phyloP scores from a whole-genome alignment of 2,113 vertebrate species.

The Ondatra zibethicus region DNA sequence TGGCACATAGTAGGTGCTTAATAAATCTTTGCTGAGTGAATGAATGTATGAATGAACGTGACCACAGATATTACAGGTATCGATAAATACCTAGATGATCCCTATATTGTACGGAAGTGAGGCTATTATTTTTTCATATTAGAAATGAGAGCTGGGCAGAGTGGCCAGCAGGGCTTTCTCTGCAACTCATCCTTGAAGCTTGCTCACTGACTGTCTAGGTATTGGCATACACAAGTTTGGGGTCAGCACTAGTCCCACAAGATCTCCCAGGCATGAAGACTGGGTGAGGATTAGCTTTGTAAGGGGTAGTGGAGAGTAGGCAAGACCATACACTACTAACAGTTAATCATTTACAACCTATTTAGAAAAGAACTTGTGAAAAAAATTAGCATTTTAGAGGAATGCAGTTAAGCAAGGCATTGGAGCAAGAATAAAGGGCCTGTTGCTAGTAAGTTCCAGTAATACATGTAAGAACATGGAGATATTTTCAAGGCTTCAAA shows the following conservation, averaged over 20 bases:
- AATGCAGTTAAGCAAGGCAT: conserved; percentile 14
- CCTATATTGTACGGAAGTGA: background rate
- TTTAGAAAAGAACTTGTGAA: conserved; percentile 40
- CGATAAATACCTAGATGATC: background rate
- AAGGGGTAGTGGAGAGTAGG: background rate
- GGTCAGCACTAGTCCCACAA: background rate
- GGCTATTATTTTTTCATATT: background rate
- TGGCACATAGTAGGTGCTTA: conserved; percentile 58
- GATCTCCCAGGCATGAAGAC: background rate
- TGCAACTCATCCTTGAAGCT: background rate
- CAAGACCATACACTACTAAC: background rate
- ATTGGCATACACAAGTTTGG: background rate
- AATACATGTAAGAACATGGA: background rate
- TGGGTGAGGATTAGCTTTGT: background rate
- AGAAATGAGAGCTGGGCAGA: background rate
- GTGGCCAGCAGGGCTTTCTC: background rate
- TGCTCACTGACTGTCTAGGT: background rate
- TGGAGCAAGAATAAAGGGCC: conserved; percentile 9
- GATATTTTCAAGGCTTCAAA: conserved; percentile 41
- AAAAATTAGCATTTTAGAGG: background rate
- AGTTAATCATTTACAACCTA: background rate
- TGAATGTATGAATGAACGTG: conserved; percentile 47
- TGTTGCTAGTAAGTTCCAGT: background rate
- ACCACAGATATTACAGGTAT: background rate
- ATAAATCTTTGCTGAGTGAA: conserved; percentile 49